A percentile compares a stretch with the other conserved stretches of the same genome.
Conservation (phyloP, 1,140 invertebrate genomes). For the Danaus plexippus region DNA sequence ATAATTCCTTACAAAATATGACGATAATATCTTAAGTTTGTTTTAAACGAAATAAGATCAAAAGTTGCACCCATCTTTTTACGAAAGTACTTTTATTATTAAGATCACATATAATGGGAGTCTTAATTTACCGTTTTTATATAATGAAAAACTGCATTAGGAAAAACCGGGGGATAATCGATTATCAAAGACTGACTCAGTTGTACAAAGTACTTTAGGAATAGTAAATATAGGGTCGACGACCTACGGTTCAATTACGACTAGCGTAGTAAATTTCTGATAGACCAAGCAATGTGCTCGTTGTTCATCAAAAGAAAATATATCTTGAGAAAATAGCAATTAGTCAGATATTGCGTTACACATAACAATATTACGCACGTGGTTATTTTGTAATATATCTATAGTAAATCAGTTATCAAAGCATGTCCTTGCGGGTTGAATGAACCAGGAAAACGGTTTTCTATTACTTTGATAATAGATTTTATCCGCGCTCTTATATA, state of each 20-base stretch:
- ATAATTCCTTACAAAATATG: no score
- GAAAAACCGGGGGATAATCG: no score
- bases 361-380: conserved; percentile 25
- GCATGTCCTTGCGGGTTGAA: conserved; percentile 51
- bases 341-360: conserved; percentile 7
- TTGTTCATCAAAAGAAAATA: conserved; percentile 6
- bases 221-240: conserved; percentile 4
- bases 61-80: no score
- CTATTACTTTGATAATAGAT: conserved; percentile 37
- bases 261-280: conserved; percentile 15
- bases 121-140: no score
- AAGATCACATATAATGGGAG: no score
- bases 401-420: conserved; percentile 30
- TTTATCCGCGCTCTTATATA: conserved; percentile 50
- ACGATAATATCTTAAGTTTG: no score
- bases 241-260: conserved; percentile 18
- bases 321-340: conserved; percentile 2
- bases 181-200: no score
- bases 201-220: no score
- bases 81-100: no score
- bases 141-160: no score
- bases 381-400: conserved; percentile 33
- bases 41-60: no score
- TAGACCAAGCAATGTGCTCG: conserved; percentile 7
- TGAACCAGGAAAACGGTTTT: conserved; percentile 54